These are phyloP conservation scores for Elanus axillaris DNA, from an alignment of 2,113 vertebrate genomes.

Conservation along the genomic window DNA sequence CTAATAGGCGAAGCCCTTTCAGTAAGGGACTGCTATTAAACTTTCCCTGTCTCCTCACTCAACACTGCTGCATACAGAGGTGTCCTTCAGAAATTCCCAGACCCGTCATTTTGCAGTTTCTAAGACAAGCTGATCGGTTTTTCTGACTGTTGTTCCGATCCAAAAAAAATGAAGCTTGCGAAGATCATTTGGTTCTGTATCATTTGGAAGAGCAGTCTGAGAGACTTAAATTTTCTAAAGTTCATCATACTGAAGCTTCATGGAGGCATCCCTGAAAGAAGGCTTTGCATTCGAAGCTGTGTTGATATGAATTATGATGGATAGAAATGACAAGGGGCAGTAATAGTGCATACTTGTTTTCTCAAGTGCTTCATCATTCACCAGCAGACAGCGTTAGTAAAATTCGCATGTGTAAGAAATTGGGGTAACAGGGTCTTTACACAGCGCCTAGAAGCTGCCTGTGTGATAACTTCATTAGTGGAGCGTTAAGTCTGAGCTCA, in stretches of 20 bases:
- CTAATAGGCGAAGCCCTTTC: background rate
- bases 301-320: slow-evolving; percentile 22
- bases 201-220: background rate
- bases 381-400: slow-evolving; percentile 10
- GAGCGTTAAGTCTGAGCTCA: background rate
- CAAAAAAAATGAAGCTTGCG: background rate
- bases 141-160: background rate
- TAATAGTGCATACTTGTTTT: slow-evolving; percentile 29
- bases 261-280: background rate
- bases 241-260: background rate
- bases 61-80: background rate
- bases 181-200: background rate
- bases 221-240: background rate
- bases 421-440: background rate
- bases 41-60: background rate
- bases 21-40: background rate
- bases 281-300: background rate
- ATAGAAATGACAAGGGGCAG: background rate
- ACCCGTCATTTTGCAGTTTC: background rate
- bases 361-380: slow-evolving; percentile 40
- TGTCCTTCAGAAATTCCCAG: background rate
- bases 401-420: slow-evolving; percentile 36
- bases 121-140: background rate
- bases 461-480: slow-evolving; percentile 8
- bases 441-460: background rate